Evolutionary conservation across 2,113 vertebrate genomes (phyloP).

Genomic region (Ophthalmotilapia sp.): DNA sequence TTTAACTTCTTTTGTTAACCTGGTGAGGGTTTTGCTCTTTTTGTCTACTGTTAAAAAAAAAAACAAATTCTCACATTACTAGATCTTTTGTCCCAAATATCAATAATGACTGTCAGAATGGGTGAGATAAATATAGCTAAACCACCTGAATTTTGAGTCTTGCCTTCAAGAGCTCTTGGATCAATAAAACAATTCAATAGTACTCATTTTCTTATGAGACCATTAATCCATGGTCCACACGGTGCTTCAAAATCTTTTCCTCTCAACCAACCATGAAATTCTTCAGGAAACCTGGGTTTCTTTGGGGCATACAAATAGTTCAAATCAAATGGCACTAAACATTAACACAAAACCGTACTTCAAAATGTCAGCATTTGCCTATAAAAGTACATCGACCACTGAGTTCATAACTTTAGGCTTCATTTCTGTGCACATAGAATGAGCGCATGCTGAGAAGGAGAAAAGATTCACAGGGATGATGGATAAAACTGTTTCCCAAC

Average conservation of each 20-base stretch:
- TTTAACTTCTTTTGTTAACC: background rate
- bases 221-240: background rate
- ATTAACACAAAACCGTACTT: background rate
- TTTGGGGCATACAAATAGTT: background rate
- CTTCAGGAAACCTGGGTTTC: background rate
- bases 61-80: accelerated
- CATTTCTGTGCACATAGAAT: background rate
- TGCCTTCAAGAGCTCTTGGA: background rate
- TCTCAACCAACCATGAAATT: background rate
- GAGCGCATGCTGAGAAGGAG: background rate
- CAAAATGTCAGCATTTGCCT: background rate
- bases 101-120: background rate
- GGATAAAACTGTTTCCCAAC: background rate
- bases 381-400: background rate
- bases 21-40: background rate
- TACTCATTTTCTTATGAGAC: background rate
- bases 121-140: background rate
- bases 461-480: background rate
- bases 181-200: background rate
- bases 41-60: background rate
- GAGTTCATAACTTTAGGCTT: background rate
- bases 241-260: background rate
- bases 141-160: background rate
- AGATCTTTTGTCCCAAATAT: background rate
- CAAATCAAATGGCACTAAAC: background rate